phyloP scores from a whole-genome alignment of 2,888 invertebrate genomes.

The Agapostemon virescens region DNA sequence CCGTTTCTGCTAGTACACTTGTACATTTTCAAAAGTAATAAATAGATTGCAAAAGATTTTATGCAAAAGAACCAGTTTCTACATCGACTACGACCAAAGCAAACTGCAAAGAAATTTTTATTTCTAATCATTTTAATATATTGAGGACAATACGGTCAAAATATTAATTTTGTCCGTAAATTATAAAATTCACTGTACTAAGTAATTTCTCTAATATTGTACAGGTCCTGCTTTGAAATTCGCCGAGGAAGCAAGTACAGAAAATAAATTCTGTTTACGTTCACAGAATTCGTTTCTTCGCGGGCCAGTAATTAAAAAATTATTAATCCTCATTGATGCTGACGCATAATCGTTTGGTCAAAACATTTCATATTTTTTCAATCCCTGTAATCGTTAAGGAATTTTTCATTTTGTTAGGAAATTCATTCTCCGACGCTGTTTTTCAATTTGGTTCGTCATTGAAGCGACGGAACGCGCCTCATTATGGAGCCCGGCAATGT shows the following conservation, averaged over 20 bases:
- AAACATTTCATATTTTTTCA: not conserved
- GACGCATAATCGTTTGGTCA: not conserved
- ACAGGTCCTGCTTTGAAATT: not conserved
- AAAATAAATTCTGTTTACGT: not conserved
- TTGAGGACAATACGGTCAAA: too few species aligned
- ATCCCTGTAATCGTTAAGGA: not conserved
- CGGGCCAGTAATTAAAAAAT: constrained; percentile 15
- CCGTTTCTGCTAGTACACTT: too few species aligned
- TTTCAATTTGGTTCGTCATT: constrained; percentile 36
- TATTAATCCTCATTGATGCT: too few species aligned
- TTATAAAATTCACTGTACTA: too few species aligned
- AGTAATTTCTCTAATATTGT: too few species aligned
- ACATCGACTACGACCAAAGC: too few species aligned
- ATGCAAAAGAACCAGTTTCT: too few species aligned
- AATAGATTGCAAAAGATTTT: too few species aligned
- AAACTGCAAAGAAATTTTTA: too few species aligned
- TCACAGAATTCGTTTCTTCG: not conserved
- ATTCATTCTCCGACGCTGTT: constrained; percentile 1
- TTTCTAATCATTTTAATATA: too few species aligned
- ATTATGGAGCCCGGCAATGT: constrained; percentile 9
- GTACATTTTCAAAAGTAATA: too few species aligned
- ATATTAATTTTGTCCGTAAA: too few species aligned
- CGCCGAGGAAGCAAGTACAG: not conserved
- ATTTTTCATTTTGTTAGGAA: constrained; percentile 28
- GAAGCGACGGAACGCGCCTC: constrained; percentile 16